Evolutionary conservation across 2,113 vertebrate genomes (phyloP).

Genomic region (Ia io): DNA sequence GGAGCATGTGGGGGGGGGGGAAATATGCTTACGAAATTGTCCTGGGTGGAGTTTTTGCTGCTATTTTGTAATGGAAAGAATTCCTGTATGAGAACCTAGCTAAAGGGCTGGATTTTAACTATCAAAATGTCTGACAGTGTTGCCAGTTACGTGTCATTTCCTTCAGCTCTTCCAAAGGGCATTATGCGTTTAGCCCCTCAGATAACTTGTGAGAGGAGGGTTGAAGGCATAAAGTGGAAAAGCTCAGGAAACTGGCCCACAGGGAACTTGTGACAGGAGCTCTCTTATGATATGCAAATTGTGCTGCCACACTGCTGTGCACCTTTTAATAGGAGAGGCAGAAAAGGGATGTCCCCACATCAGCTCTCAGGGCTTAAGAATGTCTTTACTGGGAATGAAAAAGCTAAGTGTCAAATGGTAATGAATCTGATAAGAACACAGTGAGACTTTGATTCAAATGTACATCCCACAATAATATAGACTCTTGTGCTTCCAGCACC

Average conservation of each 20-base stretch:
- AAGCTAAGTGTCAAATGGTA: not conserved
- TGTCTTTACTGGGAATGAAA: not conserved
- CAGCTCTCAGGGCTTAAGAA: slow-evolving; percentile 53
- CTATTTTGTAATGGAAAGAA: not conserved
- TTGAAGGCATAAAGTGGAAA: slow-evolving; percentile 69
- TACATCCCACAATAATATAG: fast-evolving
- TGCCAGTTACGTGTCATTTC: not conserved
- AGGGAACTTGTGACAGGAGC: slow-evolving; percentile 65
- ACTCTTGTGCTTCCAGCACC: not conserved
- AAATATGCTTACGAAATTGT: not conserved
- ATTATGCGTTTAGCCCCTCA: slow-evolving; percentile 60
- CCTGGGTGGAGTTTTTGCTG: not conserved
- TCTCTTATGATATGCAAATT: slow-evolving; percentile 68
- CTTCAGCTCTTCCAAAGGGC: not conserved
- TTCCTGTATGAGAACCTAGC: not conserved
- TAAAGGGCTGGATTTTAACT: not conserved
- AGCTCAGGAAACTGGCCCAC: slow-evolving; percentile 55
- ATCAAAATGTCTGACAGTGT: not conserved
- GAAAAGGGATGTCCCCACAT: slow-evolving; percentile 55
- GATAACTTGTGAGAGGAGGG: slow-evolving; percentile 47
- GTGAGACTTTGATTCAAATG: not conserved
- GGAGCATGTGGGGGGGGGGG: not conserved
- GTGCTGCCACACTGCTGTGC: slow-evolving; percentile 55
- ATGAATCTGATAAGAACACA: not conserved
- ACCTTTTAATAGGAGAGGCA: slow-evolving; percentile 59